Percentiles rank a stretch among this genome's conserved stretches.
phyloP scores from a whole-genome alignment of 2,888 invertebrate species.

The Melanostoma scalare region DNA sequence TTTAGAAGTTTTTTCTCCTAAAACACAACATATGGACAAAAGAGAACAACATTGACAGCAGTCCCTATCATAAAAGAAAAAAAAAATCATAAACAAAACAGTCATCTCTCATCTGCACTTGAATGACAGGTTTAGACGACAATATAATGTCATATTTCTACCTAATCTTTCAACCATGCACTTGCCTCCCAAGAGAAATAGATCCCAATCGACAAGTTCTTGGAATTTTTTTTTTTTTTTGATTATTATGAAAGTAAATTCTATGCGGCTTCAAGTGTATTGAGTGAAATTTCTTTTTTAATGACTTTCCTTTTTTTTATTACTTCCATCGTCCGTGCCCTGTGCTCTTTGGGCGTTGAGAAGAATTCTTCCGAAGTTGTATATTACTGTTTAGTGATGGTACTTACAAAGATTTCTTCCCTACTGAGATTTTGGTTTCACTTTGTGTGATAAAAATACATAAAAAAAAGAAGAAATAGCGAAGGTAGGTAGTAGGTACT shows the following conservation, averaged over 20 bases:
- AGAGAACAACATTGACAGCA: neutral
- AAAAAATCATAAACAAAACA: slow-evolving; percentile 16
- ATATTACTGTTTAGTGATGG: slow-evolving; percentile 37
- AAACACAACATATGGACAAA: too few species aligned
- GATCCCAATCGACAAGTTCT: slow-evolving; percentile 50
- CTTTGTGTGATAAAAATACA: slow-evolving; percentile 47
- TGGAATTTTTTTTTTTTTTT: slow-evolving; percentile 30
- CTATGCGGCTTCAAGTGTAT: neutral
- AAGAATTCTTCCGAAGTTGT: slow-evolving; percentile 40
- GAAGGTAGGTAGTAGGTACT: neutral
- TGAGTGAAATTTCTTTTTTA: slow-evolving; percentile 30
- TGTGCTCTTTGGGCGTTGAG: slow-evolving; percentile 13
- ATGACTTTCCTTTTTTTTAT: slow-evolving; percentile 51
- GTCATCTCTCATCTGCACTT: slow-evolving; percentile 47
- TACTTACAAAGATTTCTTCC: slow-evolving; percentile 42
- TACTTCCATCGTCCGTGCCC: slow-evolving; percentile 19
- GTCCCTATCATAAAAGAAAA: slow-evolving; percentile 25
- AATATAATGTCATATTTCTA: slow-evolving; percentile 40
- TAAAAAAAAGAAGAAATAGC: neutral
- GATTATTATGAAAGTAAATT: slow-evolving; percentile 15
- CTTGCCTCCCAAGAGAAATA: slow-evolving; percentile 41
- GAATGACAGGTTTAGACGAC: slow-evolving; percentile 28
- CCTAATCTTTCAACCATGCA: slow-evolving; percentile 57
- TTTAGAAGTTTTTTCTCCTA: too few species aligned
- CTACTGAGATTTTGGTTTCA: slow-evolving; percentile 40